These are phyloP conservation scores for Drosophila austrosaltans DNA, from an alignment of 2,888 invertebrate genomes.

Conservation along the genomic window DNA sequence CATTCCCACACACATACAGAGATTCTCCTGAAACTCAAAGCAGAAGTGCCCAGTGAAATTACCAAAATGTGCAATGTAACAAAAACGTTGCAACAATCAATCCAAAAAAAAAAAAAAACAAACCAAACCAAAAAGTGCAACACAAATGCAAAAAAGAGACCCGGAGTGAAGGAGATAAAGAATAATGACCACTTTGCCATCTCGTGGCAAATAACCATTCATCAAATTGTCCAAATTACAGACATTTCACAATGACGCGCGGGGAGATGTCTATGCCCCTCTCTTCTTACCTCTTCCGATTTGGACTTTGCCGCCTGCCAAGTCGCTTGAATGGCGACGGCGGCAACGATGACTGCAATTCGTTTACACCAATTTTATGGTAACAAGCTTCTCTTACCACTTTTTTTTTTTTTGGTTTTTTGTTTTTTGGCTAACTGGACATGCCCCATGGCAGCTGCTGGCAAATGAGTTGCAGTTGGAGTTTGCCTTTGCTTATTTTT, in stretches of 20 bases:
- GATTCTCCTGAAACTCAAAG: constrained; percentile 6
- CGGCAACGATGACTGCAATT: constrained; percentile 75
- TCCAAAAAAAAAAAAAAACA: constrained; percentile 39
- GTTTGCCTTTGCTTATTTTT: constrained; percentile 9
- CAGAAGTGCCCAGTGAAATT: constrained; percentile 23
- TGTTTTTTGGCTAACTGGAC: constrained; percentile 37
- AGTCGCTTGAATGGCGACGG: constrained; percentile 53
- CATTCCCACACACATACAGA: constrained; percentile 6
- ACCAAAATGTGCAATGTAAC: constrained; percentile 61
- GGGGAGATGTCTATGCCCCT: constrained; percentile 30
- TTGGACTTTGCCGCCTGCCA: constrained; percentile 44
- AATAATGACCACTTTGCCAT: constrained; percentile 84
- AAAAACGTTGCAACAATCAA: constrained; percentile 62
- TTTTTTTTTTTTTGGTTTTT: background rate
- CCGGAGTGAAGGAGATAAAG: constrained; percentile 71
- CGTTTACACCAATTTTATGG: constrained; percentile 83
- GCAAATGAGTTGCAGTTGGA: constrained; percentile 44
- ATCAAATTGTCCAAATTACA: constrained; percentile 84
- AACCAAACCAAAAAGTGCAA: background rate
- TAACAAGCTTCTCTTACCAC: constrained; percentile 63
- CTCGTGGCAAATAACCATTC: constrained; percentile 84
- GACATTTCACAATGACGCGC: constrained; percentile 83
- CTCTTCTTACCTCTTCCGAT: constrained; percentile 27
- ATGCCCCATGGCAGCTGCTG: constrained; percentile 62
- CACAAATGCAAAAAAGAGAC: background rate